A percentile compares a stretch with the other conserved stretches of the same genome.
phyloP scores from a whole-genome alignment of 2,888 invertebrate species.

The Acholoe squamosa region DNA sequence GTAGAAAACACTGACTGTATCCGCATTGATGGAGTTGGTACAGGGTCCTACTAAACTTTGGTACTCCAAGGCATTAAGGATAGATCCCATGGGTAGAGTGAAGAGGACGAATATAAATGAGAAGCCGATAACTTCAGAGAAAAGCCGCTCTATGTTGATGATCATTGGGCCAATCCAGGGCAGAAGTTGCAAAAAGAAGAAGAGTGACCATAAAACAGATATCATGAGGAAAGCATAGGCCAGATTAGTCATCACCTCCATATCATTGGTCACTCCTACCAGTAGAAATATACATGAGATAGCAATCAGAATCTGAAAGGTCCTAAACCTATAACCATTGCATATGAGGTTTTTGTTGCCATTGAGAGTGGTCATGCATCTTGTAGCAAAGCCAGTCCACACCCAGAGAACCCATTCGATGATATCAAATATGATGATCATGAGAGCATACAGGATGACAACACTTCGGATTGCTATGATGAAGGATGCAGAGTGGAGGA shows the following conservation, averaged over 20 bases:
- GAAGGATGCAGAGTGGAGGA: neutral
- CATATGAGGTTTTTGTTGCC: neutral
- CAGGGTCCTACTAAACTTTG: neutral
- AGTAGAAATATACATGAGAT: neutral
- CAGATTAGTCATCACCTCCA: neutral
- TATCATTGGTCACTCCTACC: neutral
- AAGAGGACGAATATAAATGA: neutral
- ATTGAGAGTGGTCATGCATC: neutral
- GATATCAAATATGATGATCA: neutral
- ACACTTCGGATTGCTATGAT: neutral
- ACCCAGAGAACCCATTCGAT: neutral
- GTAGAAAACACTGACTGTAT: neutral
- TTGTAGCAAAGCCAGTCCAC: neutral
- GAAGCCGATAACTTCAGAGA: neutral
- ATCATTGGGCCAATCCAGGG: constrained; percentile 11
- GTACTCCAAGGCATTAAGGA: neutral
- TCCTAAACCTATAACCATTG: neutral
- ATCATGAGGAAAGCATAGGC: neutral
- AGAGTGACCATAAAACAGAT: neutral
- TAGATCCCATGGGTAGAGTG: neutral
- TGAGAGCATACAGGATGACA: neutral
- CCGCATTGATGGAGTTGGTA: neutral
- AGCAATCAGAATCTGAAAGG: neutral
- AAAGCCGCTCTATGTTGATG: neutral
- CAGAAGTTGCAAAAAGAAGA: neutral